Base-by-base conservation (phyloP, 2,888 invertebrate genomes). In the Antheraea yamamai region DNA sequence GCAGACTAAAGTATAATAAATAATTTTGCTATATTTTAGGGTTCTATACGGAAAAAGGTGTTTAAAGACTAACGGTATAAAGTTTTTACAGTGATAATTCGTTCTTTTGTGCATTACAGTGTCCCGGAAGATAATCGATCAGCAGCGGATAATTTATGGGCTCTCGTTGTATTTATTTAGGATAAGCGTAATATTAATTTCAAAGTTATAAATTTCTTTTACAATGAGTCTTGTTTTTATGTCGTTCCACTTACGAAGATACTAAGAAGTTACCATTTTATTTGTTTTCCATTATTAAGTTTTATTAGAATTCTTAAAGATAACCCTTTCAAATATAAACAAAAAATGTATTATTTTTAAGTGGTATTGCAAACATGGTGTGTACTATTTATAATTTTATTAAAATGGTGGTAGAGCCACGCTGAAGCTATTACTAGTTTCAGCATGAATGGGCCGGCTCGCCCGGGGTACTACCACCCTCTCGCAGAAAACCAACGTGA, bases 141-240 rank as follows among this genome's bases (percentile, higher is more conserved):
- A 61, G 2, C 7, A n/a, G 2, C n/a, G n/a, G n/a, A n/a, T 4
- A 18, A 7, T n/a, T 58, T 23, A 61, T n/a, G 10, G 61, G 23
- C 61, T 61, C 12, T 12, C 12, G n/a, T 61, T 61, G n/a, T 61
- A 61, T 61, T 61, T 61, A 61, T 61, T 23, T 23, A 23, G 61
- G 61, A 61, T 23, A 23, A 61, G n/a, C 61, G n/a, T n/a, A 23
- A 61, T 61, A 61, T 61, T 61, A 61, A 61, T 61, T 61, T 61
- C 23, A 23, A 23, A 61, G 61, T 61, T 61, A 61, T 12, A n/a
- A 61, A 10, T 23, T 61, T 61, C 10, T 61, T 61, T 61, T 61
- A 61, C 61, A 23, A 61, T 23, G 23, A 2, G 23, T 12, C n/a
- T 23, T n/a, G 61, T 61, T 61, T 10, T 61, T 61, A 23, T 61